Percentiles rank a stretch among this genome's conserved stretches.
Conservation (phyloP, 2,797 vertebrate genomes). For the Champsocephalus esox region DNA sequence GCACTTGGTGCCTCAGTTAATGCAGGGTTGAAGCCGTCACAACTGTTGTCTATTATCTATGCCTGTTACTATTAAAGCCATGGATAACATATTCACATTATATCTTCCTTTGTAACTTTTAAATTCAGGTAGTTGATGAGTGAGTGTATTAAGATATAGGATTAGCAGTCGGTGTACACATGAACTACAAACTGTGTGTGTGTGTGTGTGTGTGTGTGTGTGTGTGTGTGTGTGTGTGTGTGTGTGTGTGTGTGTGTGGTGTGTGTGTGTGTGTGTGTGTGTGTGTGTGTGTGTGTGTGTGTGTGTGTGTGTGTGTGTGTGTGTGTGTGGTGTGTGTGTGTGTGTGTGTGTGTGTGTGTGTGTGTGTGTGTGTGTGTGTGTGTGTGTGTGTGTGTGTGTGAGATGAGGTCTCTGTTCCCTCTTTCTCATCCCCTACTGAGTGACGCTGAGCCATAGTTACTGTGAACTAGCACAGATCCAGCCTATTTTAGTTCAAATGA, state of each 20-base stretch:
- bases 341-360: background rate
- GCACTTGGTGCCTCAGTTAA: constrained; percentile 55
- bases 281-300: background rate
- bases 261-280: constrained; percentile 8
- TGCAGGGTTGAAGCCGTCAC: constrained; percentile 47
- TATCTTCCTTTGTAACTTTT: constrained; percentile 15
- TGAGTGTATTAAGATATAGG: background rate
- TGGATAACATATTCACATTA: constrained; percentile 29
- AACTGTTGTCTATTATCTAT: constrained; percentile 67
- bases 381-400: background rate
- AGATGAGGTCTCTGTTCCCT: constrained; percentile 50
- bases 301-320: too few species aligned
- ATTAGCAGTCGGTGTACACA: constrained; percentile 2
- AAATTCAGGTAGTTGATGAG: constrained; percentile 1
- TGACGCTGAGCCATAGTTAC: constrained; percentile 27
- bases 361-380: constrained; percentile 18
- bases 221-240: constrained; percentile 12
- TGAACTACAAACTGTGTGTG: constrained; percentile 2
- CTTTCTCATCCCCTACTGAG: constrained; percentile 11
- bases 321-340: too few species aligned
- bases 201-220: background rate
- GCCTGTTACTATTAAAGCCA: constrained; percentile 44
- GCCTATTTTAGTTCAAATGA: constrained; percentile 28
- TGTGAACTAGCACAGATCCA: constrained; percentile 25
- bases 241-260: constrained; percentile 11